These are phyloP conservation scores for Dasysyrphus tricinctus DNA, from an alignment of 2,888 invertebrate species.

Conservation along the genomic window DNA sequence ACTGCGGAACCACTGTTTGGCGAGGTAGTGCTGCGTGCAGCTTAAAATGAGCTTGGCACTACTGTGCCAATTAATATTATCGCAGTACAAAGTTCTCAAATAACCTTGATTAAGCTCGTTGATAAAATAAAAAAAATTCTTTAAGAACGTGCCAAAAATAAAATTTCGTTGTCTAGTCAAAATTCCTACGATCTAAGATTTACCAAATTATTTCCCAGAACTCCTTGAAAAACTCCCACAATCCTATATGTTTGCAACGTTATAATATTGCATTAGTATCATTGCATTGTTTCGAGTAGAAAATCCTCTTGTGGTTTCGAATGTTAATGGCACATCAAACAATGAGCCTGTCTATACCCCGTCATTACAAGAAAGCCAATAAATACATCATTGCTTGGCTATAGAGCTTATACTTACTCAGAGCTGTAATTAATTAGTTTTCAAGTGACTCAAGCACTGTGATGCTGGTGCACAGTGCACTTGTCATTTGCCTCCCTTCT, in stretches of 20 bases:
- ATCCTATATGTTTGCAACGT: neutral
- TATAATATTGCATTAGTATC: neutral
- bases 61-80: too few species aligned
- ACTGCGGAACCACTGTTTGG: too few species aligned
- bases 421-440: constrained; percentile 65
- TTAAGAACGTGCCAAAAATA: constrained; percentile 5
- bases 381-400: constrained; percentile 67
- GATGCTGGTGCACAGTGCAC: constrained; percentile 24
- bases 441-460: constrained; percentile 51
- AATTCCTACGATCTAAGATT: too few species aligned
- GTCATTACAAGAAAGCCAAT: constrained; percentile 47
- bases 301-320: constrained; percentile 47
- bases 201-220: constrained; percentile 6
- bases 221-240: constrained; percentile 1
- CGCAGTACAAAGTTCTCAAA: too few species aligned
- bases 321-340: constrained; percentile 65
- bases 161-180: neutral
- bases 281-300: neutral
- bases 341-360: constrained; percentile 47
- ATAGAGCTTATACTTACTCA: neutral
- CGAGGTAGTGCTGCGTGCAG: too few species aligned
- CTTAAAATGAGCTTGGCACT: too few species aligned
- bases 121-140: neutral
- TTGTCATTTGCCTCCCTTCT: constrained; percentile 37
- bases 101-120: neutral